Percentiles rank a stretch among this genome's conserved stretches.
Evolutionary conservation across 2,797 vertebrate genomes (phyloP).

Genomic region (Myiothlypis chrysogaster): DNA sequence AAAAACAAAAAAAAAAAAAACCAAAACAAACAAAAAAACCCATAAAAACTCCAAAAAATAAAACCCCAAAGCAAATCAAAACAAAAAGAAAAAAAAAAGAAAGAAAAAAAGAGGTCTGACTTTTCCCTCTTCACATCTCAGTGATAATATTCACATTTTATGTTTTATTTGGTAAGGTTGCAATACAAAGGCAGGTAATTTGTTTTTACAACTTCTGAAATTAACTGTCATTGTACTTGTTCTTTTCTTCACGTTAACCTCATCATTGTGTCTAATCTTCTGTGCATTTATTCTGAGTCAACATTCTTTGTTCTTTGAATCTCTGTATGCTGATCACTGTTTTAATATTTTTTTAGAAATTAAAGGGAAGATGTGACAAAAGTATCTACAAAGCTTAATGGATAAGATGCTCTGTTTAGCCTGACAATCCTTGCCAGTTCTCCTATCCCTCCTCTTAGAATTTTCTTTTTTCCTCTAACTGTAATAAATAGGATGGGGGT

Average conservation of each 20-base stretch:
- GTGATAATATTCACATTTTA: not conserved
- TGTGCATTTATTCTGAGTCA: slow-evolving; percentile 12
- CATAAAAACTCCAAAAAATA: no score
- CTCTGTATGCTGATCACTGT: not conserved
- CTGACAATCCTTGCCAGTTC: not conserved
- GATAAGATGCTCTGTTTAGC: not conserved
- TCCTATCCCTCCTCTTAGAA: not conserved
- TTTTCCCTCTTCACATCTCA: not conserved
- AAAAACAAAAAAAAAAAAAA: not conserved
- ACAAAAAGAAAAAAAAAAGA: accelerated
- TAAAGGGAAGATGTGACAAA: not conserved
- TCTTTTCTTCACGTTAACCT: slow-evolving; percentile 4
- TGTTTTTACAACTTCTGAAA: slow-evolving; percentile 29
- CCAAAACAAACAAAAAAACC: no score
- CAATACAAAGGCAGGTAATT: not conserved
- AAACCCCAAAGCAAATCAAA: accelerated
- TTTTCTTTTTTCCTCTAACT: not conserved
- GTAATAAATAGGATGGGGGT: not conserved
- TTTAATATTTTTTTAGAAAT: not conserved
- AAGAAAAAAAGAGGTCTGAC: accelerated
- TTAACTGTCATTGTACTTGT: not conserved
- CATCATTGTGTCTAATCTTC: slow-evolving; percentile 4
- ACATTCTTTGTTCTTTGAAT: not conserved
- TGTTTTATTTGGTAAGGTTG: not conserved
- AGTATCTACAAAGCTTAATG: not conserved